phyloP scores from a whole-genome alignment of 2,888 invertebrate species.

The Coronaproctus castanopsis region DNA sequence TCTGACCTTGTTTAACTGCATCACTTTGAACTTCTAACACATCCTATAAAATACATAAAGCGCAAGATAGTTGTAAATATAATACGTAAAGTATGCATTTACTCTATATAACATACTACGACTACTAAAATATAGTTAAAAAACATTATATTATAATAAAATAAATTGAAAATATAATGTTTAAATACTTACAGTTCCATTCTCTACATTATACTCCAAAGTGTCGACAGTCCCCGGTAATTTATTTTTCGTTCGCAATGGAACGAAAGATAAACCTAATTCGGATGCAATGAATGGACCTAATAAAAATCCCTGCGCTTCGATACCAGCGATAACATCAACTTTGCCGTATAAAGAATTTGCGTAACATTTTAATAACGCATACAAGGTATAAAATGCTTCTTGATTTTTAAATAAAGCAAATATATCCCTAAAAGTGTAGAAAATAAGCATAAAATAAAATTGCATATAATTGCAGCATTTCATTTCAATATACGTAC shows the following conservation, averaged over 20 bases:
- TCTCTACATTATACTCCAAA: slow-evolving; percentile 62
- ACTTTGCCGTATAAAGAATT: slow-evolving; percentile 30
- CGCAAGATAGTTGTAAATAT: too few relatives aligned
- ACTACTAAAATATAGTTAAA: neutral
- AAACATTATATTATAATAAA: neutral
- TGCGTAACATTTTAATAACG: slow-evolving; percentile 45
- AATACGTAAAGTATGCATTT: too few relatives aligned
- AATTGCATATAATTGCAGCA: too few relatives aligned
- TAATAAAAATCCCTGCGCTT: slow-evolving; percentile 85
- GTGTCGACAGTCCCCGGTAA: slow-evolving; percentile 61
- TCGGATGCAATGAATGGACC: slow-evolving; percentile 64
- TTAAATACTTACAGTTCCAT: slow-evolving; percentile 51
- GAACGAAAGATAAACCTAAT: slow-evolving; percentile 63
- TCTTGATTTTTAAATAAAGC: slow-evolving; percentile 54
- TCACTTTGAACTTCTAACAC: slow-evolving; percentile 64
- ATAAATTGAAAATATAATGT: too few relatives aligned
- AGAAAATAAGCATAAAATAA: slow-evolving; percentile 5
- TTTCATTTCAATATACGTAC: too few relatives aligned
- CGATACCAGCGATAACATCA: slow-evolving; percentile 67
- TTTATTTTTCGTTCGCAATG: slow-evolving; percentile 88
- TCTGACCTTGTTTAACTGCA: slow-evolving; percentile 43
- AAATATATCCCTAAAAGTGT: slow-evolving; percentile 66
- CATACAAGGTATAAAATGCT: slow-evolving; percentile 47
- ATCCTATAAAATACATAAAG: too few relatives aligned
- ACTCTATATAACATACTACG: too few relatives aligned